A percentile compares a stretch with the other conserved stretches of the same genome.
These are phyloP conservation scores for Frankliniella intonsa DNA, from an alignment of 2,888 invertebrate genomes.

Conservation along the genomic window DNA sequence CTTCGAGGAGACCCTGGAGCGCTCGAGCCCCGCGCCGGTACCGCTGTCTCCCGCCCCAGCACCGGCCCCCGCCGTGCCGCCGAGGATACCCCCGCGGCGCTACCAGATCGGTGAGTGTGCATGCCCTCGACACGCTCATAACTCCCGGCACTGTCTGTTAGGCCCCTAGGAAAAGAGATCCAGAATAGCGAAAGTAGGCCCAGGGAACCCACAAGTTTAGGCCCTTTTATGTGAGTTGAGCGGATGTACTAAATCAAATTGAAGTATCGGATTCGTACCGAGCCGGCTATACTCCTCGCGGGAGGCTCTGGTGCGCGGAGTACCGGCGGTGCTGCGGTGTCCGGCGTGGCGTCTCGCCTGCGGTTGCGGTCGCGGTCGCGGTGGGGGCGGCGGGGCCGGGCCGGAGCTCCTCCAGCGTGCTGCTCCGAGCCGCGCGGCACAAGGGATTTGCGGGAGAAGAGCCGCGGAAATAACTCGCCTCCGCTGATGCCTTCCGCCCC, in stretches of 20 bases:
- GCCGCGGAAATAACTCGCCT: not conserved
- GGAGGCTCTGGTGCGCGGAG: too few species aligned
- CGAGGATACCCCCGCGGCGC: constrained; percentile 23
- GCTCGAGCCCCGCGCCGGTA: constrained; percentile 43
- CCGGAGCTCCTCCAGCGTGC: not conserved
- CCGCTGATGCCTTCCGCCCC: not conserved
- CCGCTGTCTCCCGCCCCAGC: constrained; percentile 33
- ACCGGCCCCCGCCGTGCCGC: constrained; percentile 11
- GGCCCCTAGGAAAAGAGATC: too few species aligned
- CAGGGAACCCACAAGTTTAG: too few species aligned
- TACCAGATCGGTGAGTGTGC: not conserved
- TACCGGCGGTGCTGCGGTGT: not conserved
- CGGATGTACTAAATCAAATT: too few species aligned
- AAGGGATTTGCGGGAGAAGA: too few species aligned
- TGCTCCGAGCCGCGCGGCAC: not conserved
- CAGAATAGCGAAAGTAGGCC: too few species aligned
- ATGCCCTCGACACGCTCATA: too few species aligned
- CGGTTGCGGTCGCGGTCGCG: not conserved
- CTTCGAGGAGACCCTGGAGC: constrained; percentile 63
- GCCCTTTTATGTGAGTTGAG: too few species aligned
- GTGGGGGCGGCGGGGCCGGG: constrained; percentile 31
- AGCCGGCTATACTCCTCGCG: too few species aligned
- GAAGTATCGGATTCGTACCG: too few species aligned
- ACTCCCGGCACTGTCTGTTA: too few species aligned
- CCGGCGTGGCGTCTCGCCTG: too few species aligned